Percentiles rank a stretch among this genome's conserved stretches.
These are phyloP conservation scores for Pelodytes ibericus DNA, from an alignment of 2,797 vertebrate species.

Conservation along the genomic window DNA sequence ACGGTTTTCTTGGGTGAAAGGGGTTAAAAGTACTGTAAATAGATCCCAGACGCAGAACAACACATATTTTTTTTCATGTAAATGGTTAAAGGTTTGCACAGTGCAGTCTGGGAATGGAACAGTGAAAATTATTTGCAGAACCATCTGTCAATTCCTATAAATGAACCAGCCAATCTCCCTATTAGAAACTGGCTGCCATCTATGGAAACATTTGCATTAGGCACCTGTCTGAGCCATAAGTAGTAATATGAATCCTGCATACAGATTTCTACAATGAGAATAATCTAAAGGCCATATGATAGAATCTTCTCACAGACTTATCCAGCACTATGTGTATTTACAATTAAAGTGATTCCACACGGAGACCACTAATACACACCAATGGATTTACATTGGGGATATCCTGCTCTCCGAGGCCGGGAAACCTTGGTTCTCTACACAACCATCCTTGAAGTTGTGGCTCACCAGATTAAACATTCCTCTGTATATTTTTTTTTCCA, in stretches of 20 bases:
- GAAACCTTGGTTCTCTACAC: too few species aligned
- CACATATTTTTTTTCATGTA: background rate
- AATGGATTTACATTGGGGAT: too few species aligned
- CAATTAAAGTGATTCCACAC: too few species aligned
- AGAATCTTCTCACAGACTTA: background rate
- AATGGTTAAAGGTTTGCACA: background rate
- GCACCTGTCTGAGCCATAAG: conserved; percentile 11
- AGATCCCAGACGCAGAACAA: too few species aligned
- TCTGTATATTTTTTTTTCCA: too few species aligned
- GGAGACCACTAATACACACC: too few species aligned
- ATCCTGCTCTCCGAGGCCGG: too few species aligned
- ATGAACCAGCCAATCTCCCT: conserved; percentile 16
- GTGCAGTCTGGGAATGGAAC: background rate
- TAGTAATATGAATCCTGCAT: conserved; percentile 9
- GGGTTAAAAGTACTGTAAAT: too few species aligned
- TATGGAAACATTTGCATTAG: conserved; percentile 28
- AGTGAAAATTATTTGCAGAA: background rate
- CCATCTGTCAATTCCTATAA: conserved; percentile 2
- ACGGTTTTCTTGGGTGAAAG: too few species aligned
- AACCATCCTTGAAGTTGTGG: too few species aligned
- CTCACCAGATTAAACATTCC: too few species aligned
- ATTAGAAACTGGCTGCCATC: conserved; percentile 24
- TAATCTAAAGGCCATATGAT: background rate
- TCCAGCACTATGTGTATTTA: too few species aligned
- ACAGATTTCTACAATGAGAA: background rate